Evolutionary conservation across 1,140 invertebrate genomes (phyloP).

Genomic region (Drosophila parvula): DNA sequence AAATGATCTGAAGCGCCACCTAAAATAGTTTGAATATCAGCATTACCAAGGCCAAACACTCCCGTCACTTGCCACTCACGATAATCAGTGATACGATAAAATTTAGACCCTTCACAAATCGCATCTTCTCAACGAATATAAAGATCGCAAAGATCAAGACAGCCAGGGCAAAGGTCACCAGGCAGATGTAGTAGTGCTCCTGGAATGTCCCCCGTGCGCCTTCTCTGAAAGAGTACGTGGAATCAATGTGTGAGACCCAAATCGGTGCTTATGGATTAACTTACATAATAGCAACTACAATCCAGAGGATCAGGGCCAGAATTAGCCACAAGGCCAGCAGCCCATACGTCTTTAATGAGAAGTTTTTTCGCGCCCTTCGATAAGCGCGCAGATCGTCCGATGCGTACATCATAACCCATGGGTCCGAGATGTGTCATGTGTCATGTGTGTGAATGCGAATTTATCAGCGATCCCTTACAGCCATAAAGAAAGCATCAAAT

Average conservation of each 20-base stretch:
- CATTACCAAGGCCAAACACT: not conserved
- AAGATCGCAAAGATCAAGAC: conserved; percentile 30
- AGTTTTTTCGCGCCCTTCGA: conserved; percentile 26
- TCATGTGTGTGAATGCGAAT: conserved; percentile 4
- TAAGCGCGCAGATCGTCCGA: conserved; percentile 18
- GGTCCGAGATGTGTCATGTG: not conserved
- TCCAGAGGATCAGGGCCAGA: conserved; percentile 49
- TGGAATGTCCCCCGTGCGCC: not conserved
- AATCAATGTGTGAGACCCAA: too few relatives aligned
- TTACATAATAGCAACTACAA: conserved; percentile 26
- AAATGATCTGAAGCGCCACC: conserved; percentile 56
- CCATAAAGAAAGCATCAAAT: not conserved
- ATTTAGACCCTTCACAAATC: conserved; percentile 27
- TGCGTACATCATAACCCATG: conserved; percentile 26
- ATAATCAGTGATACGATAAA: conserved; percentile 33
- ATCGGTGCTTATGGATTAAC: not conserved
- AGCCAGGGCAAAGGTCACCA: conserved; percentile 35
- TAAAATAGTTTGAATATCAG: not conserved
- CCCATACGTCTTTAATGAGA: conserved; percentile 33
- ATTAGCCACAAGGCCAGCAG: conserved; percentile 38
- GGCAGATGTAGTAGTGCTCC: conserved; percentile 10
- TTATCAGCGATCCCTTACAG: not conserved
- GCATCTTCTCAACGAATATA: conserved; percentile 49
- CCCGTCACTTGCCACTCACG: conserved; percentile 22
- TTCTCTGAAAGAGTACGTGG: not conserved